These are phyloP conservation scores for Catharus bicknelli DNA, from an alignment of 2,113 vertebrate genomes.

Conservation along the genomic window DNA sequence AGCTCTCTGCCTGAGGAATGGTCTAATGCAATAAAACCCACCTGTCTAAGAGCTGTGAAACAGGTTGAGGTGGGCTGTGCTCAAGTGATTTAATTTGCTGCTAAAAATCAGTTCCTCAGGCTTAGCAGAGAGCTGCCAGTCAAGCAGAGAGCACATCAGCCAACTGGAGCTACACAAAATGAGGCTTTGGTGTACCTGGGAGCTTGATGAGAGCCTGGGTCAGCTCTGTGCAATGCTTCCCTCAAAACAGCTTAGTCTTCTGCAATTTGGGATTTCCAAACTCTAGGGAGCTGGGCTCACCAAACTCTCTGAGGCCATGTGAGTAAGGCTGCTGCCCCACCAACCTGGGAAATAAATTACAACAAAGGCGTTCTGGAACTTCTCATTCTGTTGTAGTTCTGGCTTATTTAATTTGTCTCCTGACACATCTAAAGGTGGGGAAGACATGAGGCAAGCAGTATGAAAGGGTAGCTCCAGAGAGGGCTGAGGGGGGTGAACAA, in stretches of 20 bases:
- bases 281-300: background rate
- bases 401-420: slow-evolving; percentile 3
- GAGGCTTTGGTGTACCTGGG: background rate
- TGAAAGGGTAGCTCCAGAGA: slow-evolving; percentile 45
- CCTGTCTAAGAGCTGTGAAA: background rate
- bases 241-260: background rate
- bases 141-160: background rate
- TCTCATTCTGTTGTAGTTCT: background rate
- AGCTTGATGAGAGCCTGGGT: background rate
- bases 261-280: background rate
- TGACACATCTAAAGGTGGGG: background rate
- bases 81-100: slow-evolving; percentile 2
- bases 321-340: background rate
- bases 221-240: background rate
- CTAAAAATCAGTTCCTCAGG: background rate
- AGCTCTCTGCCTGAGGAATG: background rate
- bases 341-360: background rate
- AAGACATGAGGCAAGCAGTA: background rate
- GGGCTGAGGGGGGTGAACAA: background rate
- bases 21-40: background rate
- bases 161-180: background rate
- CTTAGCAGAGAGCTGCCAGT: background rate
- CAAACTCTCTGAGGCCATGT: rapidly evolving
- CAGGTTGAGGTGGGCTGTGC: background rate
- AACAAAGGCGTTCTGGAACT: background rate